Base-by-base conservation (phyloP, 2,888 invertebrate species). In the Ametastegia equiseti region DNA sequence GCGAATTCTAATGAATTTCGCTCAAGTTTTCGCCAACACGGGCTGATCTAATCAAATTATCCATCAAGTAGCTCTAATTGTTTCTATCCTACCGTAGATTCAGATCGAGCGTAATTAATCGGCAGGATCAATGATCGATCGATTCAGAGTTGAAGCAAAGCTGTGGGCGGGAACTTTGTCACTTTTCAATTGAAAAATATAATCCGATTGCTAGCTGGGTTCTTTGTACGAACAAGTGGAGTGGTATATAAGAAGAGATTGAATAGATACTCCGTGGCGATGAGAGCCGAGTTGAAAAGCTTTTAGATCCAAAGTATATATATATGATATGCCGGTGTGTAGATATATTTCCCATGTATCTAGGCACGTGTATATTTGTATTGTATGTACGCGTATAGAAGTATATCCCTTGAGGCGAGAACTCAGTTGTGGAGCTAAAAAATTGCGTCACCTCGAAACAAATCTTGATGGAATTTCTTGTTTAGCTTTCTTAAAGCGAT, bases 401-500 rank as follows among this genome's bases (percentile, higher is more conserved):
- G 27, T 23, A 71, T 1, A 27, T 45, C 71, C 71, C 71, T 45
- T 47, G 71, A 36, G 71, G 45, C 27, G 7, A 30, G 27, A 47
- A 23, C 71, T 71, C 71, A 47, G 42, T 71, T 71, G 27, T 47
- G 7, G 30, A 47, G 27, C 71, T 45, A 45, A 71, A 71, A 71
- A 71, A 71, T 71, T 45, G 71, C 71, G 47, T 71, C 45, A 45
- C 27, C 42, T 47, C 45, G 71, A 13, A 71, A 71, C 45, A 71
- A 71, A 71, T 71, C 71, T 65, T 65, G 63, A 65, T 36, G 63
- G 36, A 65, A 65, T 65, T 30, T 23, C 15, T 45, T 45, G 47
- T 47, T 71, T 71, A 71, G 71, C n/a, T 30, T 71, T 71, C 15
- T 47, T 71, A 42, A 42, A 71, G 71, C 71, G 45, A 71, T 47